phyloP scores from a whole-genome alignment of 2,113 vertebrate genomes.

The Piaya cayana region DNA sequence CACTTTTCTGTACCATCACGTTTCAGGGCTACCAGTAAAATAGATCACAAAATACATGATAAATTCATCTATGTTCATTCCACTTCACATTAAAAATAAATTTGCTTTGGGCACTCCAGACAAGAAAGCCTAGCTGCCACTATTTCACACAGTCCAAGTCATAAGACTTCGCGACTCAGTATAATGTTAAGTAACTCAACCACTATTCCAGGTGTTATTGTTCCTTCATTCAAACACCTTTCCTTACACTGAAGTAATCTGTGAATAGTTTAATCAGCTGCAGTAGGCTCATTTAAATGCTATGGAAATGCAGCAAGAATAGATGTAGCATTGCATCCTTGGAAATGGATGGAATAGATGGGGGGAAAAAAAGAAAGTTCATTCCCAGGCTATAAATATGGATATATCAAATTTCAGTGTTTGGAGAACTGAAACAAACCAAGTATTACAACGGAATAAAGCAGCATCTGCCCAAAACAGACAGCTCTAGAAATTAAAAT shows the following conservation, averaged over 20 bases:
- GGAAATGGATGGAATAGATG: background rate
- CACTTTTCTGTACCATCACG: background rate
- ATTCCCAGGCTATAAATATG: background rate
- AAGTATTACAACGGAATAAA: background rate
- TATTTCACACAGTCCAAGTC: background rate
- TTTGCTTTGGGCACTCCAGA: background rate
- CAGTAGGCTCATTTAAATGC: background rate
- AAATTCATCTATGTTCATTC: background rate
- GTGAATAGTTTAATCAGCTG: background rate
- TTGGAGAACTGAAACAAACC: background rate
- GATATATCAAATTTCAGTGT: background rate
- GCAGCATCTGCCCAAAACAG: background rate
- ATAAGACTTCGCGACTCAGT: background rate
- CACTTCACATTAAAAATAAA: background rate
- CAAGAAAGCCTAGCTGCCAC: background rate
- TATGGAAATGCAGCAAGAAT: background rate
- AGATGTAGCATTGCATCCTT: background rate
- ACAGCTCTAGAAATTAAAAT: background rate
- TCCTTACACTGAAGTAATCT: background rate
- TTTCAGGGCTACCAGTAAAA: background rate
- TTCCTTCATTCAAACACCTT: background rate
- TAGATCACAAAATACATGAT: background rate
- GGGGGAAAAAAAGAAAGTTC: background rate
- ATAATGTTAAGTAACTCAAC: background rate
- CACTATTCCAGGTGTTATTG: background rate